Conservation (phyloP, 1,140 invertebrate species). For the Scaptodrosophila lebanonensis region DNA sequence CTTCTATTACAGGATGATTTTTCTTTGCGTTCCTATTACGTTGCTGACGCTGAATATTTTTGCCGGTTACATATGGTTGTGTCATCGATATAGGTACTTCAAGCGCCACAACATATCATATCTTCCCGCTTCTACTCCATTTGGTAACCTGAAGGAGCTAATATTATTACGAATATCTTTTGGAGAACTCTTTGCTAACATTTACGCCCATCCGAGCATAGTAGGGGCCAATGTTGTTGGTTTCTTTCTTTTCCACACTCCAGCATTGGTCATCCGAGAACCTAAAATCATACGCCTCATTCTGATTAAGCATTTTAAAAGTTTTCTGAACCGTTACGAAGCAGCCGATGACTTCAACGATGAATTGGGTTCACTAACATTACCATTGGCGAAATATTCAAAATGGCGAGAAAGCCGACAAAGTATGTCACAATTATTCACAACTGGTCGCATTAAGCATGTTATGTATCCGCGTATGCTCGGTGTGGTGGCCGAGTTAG, state of each 20-base stretch:
- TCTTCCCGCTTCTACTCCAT: constrained; percentile 37
- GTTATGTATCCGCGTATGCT: constrained; percentile 78
- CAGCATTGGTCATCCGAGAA: constrained; percentile 78
- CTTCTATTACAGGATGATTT: too few species aligned
- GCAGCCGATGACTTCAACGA: constrained; percentile 57
- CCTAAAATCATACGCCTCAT: constrained; percentile 78
- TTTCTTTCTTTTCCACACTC: constrained; percentile 76
- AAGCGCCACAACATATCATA: constrained; percentile 29
- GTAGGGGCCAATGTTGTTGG: constrained; percentile 53
- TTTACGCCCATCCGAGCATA: constrained; percentile 38
- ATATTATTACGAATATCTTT: constrained; percentile 53
- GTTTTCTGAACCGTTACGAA: constrained; percentile 76
- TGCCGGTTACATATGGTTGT: constrained; percentile 23
- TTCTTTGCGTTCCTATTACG: not conserved
- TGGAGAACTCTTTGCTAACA: constrained; percentile 58
- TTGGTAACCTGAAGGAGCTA: constrained; percentile 57
- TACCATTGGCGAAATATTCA: constrained; percentile 67
- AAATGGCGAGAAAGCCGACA: constrained; percentile 79
- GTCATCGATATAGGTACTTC: constrained; percentile 52
- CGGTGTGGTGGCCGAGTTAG: constrained; percentile 41
- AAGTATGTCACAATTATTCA: constrained; percentile 79
- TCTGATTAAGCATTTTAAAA: constrained; percentile 78
- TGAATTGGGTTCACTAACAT: constrained; percentile 51
- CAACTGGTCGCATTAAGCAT: constrained; percentile 78
- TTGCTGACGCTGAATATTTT: constrained; percentile 20